phyloP scores from a whole-genome alignment of 64 coral and sea anemone species.

The Actinia tenebrosa region DNA sequence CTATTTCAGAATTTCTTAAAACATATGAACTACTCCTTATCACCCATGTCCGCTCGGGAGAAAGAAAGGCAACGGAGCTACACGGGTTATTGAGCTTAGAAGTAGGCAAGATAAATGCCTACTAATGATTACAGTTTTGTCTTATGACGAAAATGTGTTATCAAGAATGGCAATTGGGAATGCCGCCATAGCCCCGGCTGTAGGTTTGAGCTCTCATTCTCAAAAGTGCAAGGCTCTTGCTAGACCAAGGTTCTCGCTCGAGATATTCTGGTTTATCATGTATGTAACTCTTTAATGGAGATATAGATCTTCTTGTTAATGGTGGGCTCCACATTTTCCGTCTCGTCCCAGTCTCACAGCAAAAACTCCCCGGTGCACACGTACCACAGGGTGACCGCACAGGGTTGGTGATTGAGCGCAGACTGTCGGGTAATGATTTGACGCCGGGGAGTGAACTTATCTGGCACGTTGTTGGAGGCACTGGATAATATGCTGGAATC shows the following conservation, averaged over 20 bases:
- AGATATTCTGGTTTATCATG: slow-evolving; percentile 46
- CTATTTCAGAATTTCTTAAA: neutral
- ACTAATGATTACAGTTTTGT: neutral
- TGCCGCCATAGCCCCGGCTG: neutral
- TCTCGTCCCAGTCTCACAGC: slow-evolving; percentile 33
- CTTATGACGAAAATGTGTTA: neutral
- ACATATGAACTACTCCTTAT: neutral
- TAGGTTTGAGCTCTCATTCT: slow-evolving; percentile 70
- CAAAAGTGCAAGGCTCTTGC: slow-evolving; percentile 72
- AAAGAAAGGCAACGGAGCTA: neutral
- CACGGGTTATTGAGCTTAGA: neutral
- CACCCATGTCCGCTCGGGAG: neutral
- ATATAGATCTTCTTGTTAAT: slow-evolving; percentile 31
- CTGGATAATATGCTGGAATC: slow-evolving; percentile 48
- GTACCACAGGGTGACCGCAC: slow-evolving; percentile 56
- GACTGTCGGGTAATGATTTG: slow-evolving; percentile 39
- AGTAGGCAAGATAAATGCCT: neutral
- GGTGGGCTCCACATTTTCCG: slow-evolving; percentile 48
- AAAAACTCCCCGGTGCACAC: slow-evolving; percentile 63
- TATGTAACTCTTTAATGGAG: slow-evolving; percentile 28
- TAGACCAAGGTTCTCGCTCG: slow-evolving; percentile 41
- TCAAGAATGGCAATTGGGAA: neutral
- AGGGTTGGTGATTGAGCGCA: slow-evolving; percentile 33
- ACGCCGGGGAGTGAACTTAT: slow-evolving; percentile 71
- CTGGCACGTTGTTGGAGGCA: slow-evolving; percentile 51